phyloP scores from a whole-genome alignment of 2,888 invertebrate genomes.

The Leucophenga maculata region DNA sequence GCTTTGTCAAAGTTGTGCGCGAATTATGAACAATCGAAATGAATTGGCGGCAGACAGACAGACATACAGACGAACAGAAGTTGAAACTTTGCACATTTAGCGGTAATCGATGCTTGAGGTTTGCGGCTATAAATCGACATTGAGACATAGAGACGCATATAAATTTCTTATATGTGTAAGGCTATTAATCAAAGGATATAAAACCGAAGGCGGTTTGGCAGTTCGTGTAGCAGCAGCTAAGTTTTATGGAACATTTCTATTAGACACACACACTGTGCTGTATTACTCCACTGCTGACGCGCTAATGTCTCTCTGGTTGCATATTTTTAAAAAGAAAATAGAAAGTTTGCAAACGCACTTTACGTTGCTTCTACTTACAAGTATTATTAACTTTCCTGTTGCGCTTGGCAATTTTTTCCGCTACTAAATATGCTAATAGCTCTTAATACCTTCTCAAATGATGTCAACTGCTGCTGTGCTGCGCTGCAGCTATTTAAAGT shows the following conservation, averaged over 20 bases:
- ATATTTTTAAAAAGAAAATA: too few relatives aligned
- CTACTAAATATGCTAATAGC: conserved; percentile 62
- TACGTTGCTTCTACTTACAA: too few relatives aligned
- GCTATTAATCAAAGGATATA: conserved; percentile 17
- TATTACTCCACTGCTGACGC: not conserved
- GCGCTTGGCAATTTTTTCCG: not conserved
- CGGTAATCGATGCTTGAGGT: conserved; percentile 17
- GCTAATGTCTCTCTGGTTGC: too few relatives aligned
- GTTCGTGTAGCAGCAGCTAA: too few relatives aligned
- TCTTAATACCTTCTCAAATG: conserved; percentile 43
- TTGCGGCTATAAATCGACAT: conserved; percentile 12
- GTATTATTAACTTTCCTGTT: too few relatives aligned
- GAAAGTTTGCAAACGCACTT: too few relatives aligned
- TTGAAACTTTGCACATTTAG: conserved; percentile 17
- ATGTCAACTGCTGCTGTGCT: conserved; percentile 16
- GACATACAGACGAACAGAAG: too few relatives aligned
- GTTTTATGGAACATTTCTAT: too few relatives aligned
- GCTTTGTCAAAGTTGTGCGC: conserved; percentile 14
- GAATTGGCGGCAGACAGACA: not conserved
- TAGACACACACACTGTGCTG: not conserved
- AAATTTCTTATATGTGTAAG: conserved; percentile 12
- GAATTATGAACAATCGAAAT: conserved; percentile 24
- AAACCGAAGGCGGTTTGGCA: not conserved
- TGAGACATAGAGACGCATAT: not conserved
- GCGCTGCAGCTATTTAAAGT: not conserved